Conservation (phyloP, 1,140 invertebrate species). For the Drosophila pruinosa region DNA sequence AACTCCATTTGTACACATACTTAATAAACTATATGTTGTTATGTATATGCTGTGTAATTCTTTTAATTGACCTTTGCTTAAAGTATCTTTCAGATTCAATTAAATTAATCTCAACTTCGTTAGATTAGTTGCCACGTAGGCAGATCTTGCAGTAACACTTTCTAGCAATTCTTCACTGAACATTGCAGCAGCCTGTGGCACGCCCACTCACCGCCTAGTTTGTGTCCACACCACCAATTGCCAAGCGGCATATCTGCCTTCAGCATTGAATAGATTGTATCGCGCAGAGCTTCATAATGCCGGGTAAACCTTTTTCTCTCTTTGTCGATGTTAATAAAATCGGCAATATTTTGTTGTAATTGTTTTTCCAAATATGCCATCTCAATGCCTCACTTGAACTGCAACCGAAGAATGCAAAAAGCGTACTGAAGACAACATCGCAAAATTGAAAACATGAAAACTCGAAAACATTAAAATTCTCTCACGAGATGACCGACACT, state of each 20-base stretch:
- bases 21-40: not conserved
- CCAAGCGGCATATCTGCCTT: slow-evolving; percentile 12
- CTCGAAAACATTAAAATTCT: not conserved
- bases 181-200: not conserved
- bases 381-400: not conserved
- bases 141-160: not conserved
- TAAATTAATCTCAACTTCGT: not conserved
- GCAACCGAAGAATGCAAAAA: not conserved
- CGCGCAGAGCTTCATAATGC: slow-evolving; percentile 39
- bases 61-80: no score
- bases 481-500: no score
- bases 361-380: not conserved
- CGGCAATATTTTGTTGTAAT: not conserved
- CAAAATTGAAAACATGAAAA: not conserved
- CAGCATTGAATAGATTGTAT: slow-evolving; percentile 26
- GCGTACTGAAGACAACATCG: not conserved
- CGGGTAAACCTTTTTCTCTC: slow-evolving; percentile 23
- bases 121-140: not conserved
- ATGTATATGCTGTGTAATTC: no score
- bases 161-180: not conserved
- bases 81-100: not conserved
- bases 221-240: slow-evolving; percentile 40
- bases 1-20: no score
- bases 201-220: slow-evolving; percentile 38
- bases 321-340: slow-evolving; percentile 35